Conservation (phyloP, 2,113 vertebrate genomes). For the Paratilapia polleni region DNA sequence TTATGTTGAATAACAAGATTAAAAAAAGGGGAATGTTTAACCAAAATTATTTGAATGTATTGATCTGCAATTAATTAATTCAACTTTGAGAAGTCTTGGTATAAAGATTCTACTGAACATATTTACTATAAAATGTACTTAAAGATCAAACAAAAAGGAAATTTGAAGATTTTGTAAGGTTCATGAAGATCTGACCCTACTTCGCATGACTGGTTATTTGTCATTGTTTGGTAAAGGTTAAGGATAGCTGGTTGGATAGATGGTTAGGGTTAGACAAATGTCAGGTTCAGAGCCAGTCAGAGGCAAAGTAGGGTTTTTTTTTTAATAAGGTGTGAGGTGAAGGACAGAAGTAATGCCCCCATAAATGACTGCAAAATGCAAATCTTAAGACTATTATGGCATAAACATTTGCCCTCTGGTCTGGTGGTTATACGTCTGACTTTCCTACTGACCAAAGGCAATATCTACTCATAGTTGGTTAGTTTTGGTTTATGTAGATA, state of each 20-base stretch:
- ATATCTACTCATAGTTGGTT: background rate
- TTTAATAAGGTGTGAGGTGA: too few species aligned
- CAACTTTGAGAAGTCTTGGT: background rate
- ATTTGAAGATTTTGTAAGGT: background rate
- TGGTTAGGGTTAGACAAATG: background rate
- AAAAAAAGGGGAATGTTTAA: background rate
- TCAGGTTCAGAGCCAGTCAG: background rate
- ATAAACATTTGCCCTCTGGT: background rate
- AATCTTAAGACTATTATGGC: background rate
- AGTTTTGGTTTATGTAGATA: background rate
- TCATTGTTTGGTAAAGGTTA: background rate
- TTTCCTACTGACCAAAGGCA: background rate
- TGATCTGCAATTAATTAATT: background rate
- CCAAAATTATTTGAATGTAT: background rate
- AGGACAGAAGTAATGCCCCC: too few species aligned
- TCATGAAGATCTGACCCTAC: background rate
- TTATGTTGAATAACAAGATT: background rate
- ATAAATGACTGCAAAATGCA: background rate
- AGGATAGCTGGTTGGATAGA: background rate
- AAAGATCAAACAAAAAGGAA: background rate
- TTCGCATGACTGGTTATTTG: background rate
- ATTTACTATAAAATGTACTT: background rate
- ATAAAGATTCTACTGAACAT: accelerated
- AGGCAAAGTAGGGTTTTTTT: too few species aligned
- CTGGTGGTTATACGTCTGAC: background rate